Base-by-base conservation (phyloP, 2,888 invertebrate genomes). In the Sinodicranocentrus sp. region DNA sequence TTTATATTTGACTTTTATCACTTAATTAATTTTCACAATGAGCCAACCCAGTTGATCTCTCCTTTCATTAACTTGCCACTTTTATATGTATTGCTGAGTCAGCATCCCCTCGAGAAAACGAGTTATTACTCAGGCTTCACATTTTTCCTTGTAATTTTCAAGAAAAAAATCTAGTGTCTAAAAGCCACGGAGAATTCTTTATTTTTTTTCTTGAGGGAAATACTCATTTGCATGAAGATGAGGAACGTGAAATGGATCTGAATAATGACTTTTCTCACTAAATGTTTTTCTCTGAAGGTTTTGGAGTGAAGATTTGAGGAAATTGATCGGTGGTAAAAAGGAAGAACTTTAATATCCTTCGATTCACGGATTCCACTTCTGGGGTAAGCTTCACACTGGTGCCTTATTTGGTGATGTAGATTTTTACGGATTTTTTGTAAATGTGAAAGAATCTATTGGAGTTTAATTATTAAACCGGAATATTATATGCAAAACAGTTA, bases 1-100 rank as follows among this genome's bases (percentile, higher is more conserved):
- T 79, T 68, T 80, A 85, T 77, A 87, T 85, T 85, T 84, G 87
- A 87, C 85, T 87, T 86, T 87, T 87, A 87, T 87, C 85, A 84
- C 87, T 85, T 87, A 87, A 85, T 85, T 85, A 85, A 84, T 86
- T 87, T 84, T 57, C 82, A 68, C 48, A 75, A 65, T 72, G 68
- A 78, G 63, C 57, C 61, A 77, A 39, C 68, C 70, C 67, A 77
- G 25, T 72, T 79, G 77, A 82, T 79, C 39, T 72, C 57, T 76
- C 28, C 48, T 75, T 44, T 75, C 65, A 52, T 71, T 75, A 68
- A 75, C 57, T 67, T 67, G 23, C 68, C 59, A 63, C 65, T 70
- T 57, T 33, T 52, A 26, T 8, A 59, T 59, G 15, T 59, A 59
- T 59, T 26, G 59, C 59, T 21, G 59, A 59, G 59, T 21, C 10